phyloP scores from a whole-genome alignment of 2,888 invertebrate genomes.

The Phragmatobia fuliginosa region DNA sequence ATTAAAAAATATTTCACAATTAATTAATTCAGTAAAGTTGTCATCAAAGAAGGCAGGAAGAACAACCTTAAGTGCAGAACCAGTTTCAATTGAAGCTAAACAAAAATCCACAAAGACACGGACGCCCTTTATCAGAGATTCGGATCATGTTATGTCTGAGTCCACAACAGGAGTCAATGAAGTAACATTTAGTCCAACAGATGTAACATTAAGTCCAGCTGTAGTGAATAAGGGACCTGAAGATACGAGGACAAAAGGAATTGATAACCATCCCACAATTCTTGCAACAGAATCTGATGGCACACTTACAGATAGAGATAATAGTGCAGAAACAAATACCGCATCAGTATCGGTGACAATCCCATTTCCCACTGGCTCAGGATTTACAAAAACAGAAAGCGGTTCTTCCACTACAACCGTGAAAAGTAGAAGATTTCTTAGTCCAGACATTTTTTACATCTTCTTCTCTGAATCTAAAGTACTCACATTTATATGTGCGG shows the following conservation, averaged over 20 bases:
- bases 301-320: background rate
- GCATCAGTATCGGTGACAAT: background rate
- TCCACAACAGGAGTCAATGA: background rate
- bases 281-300: too few species aligned
- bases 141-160: too few species aligned
- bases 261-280: too few species aligned
- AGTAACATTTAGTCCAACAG: background rate
- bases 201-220: background rate
- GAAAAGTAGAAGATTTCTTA: background rate
- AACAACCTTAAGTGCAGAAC: too few species aligned
- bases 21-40: too few species aligned
- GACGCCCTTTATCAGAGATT: too few species aligned
- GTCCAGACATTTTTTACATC: background rate
- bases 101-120: too few species aligned
- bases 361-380: background rate
- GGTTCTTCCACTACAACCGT: background rate
- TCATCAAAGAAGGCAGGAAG: too few species aligned
- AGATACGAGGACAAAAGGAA: background rate
- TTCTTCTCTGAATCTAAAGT: background rate
- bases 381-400: background rate
- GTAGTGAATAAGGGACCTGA: background rate
- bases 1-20: too few species aligned
- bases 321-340: background rate
- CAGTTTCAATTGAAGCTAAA: too few species aligned
- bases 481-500: background rate